Base-by-base conservation (phyloP, 1,140 invertebrate species). In the Drosophila nikananu region DNA sequence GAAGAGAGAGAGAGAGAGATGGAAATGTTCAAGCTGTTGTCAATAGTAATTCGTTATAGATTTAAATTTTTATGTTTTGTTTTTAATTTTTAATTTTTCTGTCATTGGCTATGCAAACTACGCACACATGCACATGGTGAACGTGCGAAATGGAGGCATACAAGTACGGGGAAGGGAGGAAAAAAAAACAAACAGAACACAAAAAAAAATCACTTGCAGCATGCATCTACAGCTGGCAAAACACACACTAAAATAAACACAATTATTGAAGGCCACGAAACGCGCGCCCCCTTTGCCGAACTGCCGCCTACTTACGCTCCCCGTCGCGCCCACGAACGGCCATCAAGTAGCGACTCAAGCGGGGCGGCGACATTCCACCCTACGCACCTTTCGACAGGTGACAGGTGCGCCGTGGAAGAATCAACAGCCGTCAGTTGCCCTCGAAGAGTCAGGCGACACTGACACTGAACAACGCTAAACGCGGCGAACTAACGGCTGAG, bases 281-380 rank as follows among this genome's bases (percentile, higher is more conserved):
- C 35, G 21, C 54, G 0, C 32, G 35, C 49, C 23, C 48, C 12
- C 41, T 25, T 25, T 32, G 27, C 27, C 54, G 35, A 57, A 57
- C 54, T 39, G 54, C 54, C 54, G 35, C 66, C 76, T 79, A 80
- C 77, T 80, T 80, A 80, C 78, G 70, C 54, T 74, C 57, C 44
- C 78, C 68, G 37, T 80, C 77, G 27, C 72, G 71, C 67, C 71
- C 65, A 57, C 80, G 84, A 41, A 89, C 84, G 30, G 70, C 68
- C 83, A 89, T 86, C 70, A 89, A 76, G 73, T 89, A 89, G 63
- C 83, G 81, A 55, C 71, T 62, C 48, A 89, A 30, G 21, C 66
- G 82, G 44, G 83, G 83, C 57, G 84, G 83, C 44, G 79, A 67
- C 81, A 84, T 86, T 42, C 54, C 59, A 46, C 57, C 51, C 51